Percentiles rank a stretch among this genome's conserved stretches.
These are phyloP conservation scores for Anolis sagrei DNA, from an alignment of 2,113 vertebrate genomes.

Conservation along the genomic window DNA sequence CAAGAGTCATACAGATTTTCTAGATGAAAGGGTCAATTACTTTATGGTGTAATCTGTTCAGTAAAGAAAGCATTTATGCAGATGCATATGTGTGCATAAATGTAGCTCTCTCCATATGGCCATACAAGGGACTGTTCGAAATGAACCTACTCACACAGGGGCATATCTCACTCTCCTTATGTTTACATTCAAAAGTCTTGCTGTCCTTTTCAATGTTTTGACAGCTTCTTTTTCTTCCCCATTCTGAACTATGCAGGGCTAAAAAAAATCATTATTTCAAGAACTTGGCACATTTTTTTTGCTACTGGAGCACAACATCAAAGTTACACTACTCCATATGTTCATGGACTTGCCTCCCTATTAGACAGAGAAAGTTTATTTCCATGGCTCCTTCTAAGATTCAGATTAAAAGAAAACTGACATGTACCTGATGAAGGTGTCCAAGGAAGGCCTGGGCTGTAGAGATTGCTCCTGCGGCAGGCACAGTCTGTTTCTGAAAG, in stretches of 20 bases:
- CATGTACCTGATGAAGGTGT: slow-evolving; percentile 93
- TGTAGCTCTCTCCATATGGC: background rate
- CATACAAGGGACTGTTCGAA: background rate
- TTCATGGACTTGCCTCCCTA: background rate
- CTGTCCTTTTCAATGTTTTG: background rate
- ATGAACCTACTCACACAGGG: background rate
- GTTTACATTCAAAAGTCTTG: background rate
- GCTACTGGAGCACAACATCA: background rate
- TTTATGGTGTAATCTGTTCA: background rate
- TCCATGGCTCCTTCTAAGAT: background rate
- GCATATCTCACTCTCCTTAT: background rate
- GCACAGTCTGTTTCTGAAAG: slow-evolving; percentile 95
- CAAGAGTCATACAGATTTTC: background rate
- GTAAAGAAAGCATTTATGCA: background rate
- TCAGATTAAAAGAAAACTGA: background rate
- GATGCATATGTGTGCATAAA: background rate
- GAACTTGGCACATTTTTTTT: background rate
- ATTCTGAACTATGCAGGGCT: background rate
- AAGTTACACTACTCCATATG: background rate
- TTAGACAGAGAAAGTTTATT: background rate
- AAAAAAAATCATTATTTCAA: background rate
- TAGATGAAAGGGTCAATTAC: background rate
- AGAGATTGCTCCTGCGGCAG: slow-evolving; percentile 90
- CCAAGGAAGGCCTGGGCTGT: slow-evolving; percentile 96
- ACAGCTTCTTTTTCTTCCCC: background rate